Percentiles rank a stretch among this genome's conserved stretches.
phyloP scores from a whole-genome alignment of 2,113 vertebrate species.

The Phyllopteryx taeniolatus region DNA sequence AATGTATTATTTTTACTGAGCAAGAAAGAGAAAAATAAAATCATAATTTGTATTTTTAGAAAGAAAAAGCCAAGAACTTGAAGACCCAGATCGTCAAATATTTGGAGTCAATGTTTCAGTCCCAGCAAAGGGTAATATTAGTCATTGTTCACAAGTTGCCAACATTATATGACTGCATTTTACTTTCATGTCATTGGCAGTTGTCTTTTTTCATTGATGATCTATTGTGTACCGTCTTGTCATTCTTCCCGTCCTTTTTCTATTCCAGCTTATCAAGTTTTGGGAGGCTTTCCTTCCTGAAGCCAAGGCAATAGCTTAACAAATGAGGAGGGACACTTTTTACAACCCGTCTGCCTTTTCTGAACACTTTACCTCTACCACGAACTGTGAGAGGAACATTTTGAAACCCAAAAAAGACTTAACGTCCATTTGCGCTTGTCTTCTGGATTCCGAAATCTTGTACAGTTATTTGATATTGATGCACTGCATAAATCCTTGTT shows the following conservation, averaged over 20 bases:
- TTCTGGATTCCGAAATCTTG: conserved; percentile 50
- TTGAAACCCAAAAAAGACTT: conserved; percentile 50
- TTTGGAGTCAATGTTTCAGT: conserved; percentile 84
- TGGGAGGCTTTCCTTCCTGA: conserved; percentile 97
- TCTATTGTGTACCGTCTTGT: background rate
- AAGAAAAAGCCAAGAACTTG: conserved; percentile 93
- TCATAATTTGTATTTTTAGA: conserved; percentile 69
- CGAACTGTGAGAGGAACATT: conserved; percentile 62
- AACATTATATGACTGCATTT: background rate
- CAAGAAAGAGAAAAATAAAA: conserved; percentile 1
- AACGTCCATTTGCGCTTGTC: conserved; percentile 37
- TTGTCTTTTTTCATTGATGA: background rate
- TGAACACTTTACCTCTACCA: conserved; percentile 78
- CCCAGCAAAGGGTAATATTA: conserved; percentile 87
- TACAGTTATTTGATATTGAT: conserved; percentile 48
- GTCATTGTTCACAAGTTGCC: background rate
- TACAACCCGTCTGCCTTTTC: conserved; percentile 75
- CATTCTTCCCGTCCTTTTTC: conserved; percentile 6
- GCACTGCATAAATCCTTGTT: conserved; percentile 19
- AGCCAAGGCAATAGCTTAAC: conserved; percentile 94
- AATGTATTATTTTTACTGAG: background rate
- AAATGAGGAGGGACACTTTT: conserved; percentile 55
- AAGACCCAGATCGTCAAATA: conserved; percentile 89
- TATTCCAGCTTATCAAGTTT: conserved; percentile 87
- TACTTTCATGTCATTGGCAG: background rate